Evolutionary conservation across 64 coral and sea anemone species (phyloP).

Genomic region (Porites lutea): DNA sequence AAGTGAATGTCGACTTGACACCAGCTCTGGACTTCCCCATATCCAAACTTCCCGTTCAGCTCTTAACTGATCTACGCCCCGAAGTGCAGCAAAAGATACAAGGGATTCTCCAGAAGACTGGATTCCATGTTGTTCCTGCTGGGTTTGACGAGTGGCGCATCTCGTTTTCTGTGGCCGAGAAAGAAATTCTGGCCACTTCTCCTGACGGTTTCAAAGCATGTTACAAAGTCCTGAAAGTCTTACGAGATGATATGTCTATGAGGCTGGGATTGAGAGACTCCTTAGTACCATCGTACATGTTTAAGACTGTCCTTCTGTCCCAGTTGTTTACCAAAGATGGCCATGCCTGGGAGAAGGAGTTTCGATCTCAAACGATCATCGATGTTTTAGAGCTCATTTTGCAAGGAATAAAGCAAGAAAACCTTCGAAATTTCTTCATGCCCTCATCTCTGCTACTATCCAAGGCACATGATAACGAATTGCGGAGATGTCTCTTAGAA

Average conservation of each 20-base stretch:
- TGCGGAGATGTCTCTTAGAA: constrained; percentile 5
- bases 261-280: not conserved
- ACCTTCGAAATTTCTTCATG: not conserved
- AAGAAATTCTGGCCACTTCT: not conserved
- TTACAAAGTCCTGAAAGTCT: constrained; percentile 19
- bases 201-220: constrained; percentile 50
- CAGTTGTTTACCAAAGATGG: not conserved
- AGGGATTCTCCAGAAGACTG: not conserved
- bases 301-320: constrained; percentile 22
- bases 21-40: not conserved
- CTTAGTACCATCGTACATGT: constrained; percentile 41
- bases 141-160: constrained; percentile 39
- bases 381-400: not conserved
- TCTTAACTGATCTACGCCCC: not conserved
- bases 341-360: constrained; percentile 14
- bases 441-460: not conserved
- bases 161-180: constrained; percentile 34
- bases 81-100: not conserved
- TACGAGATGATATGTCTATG: constrained; percentile 16
- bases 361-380: constrained; percentile 2
- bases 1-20: not conserved
- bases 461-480: not conserved
- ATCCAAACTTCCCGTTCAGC: constrained; percentile 17
- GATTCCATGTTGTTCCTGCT: constrained; percentile 41
- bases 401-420: not conserved